phyloP scores from a whole-genome alignment of 2,113 vertebrate genomes.

The Bettongia penicillata region DNA sequence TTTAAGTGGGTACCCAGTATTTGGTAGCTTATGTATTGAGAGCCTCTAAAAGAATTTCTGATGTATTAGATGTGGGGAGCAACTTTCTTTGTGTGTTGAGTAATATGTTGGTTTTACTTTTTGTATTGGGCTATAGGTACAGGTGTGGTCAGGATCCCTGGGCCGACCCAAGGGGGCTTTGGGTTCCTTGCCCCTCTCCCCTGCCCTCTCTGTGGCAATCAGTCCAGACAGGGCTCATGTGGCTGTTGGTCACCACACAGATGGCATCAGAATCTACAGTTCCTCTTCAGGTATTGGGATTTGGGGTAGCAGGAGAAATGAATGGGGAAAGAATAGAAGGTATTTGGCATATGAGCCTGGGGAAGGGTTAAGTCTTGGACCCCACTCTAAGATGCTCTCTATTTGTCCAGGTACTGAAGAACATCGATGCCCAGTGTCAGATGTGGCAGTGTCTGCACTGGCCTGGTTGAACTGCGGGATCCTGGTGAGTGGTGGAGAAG shows the following conservation, averaged over 20 bases:
- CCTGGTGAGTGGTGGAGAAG: constrained; percentile 84
- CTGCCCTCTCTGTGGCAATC: constrained; percentile 87
- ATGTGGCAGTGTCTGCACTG: constrained; percentile 81
- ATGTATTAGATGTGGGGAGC: not conserved
- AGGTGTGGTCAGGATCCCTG: constrained; percentile 90
- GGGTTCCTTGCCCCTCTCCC: constrained; percentile 65
- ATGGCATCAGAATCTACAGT: constrained; percentile 85
- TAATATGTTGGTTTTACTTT: not conserved
- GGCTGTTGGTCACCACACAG: constrained; percentile 87
- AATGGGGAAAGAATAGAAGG: not conserved
- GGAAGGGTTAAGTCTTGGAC: not conserved
- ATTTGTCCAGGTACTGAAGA: constrained; percentile 78
- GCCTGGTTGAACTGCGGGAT: constrained; percentile 82
- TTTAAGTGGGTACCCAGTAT: not conserved
- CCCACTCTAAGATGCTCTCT: not conserved
- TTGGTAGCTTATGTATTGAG: not conserved
- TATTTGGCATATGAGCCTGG: not conserved
- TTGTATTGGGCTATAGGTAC: constrained; percentile 81
- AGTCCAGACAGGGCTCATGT: constrained; percentile 72
- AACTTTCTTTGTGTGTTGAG: not conserved
- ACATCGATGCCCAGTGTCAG: constrained; percentile 58
- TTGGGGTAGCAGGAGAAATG: not conserved
- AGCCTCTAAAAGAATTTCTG: not conserved
- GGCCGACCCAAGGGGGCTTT: constrained; percentile 78
- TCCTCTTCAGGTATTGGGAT: constrained; percentile 82